Base-by-base conservation (phyloP, 2,797 vertebrate genomes). In the Pelodytes ibericus region DNA sequence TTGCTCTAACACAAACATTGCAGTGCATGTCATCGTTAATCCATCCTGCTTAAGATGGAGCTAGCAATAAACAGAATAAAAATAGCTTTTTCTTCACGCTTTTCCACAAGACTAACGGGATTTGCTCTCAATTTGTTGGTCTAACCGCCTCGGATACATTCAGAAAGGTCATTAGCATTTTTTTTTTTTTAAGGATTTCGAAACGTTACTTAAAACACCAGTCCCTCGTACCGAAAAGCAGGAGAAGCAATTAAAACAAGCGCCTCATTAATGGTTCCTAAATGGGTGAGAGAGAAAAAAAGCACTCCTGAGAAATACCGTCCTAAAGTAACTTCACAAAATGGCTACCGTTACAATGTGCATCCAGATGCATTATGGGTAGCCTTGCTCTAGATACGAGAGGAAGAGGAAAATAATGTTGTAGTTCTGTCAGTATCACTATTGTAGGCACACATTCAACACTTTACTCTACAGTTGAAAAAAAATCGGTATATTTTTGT, bases 301-400 rank as follows among this genome's bases (percentile, higher is more conserved):
- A 79, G 70, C 71, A 72, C 76, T 79, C 76, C 76, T 73, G 76
- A 79, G 76, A 79, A 79, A 76, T 29, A 41, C 62, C 27, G 22
- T 24, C 18, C 30, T 36, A 31, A 62, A 57, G 61, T 22, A 39
- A 67, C 71, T 30, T 68, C 31, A 79, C 39, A 67, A 72, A 53
- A 78, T 59, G 56, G 70, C 56, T 44, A 25, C 41, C 63, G 30
- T 44, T 47, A n/a, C 26, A 25, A 67, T 51, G 7, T 62, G 31
- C 60, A 62, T 25, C 29, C 41, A 36, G 6, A 64, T 29, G 31
- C 56, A 68, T 62, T 25, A 47, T 26, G 57, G 76, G 24, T 57
- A 73, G 47, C 27, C 18, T 22, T 25, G 26, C 16, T 60, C 51
- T 41, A 29, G 27, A 25, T 30, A 51, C 13, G 16, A 51, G 33